Percentiles rank a stretch among this genome's conserved stretches.
phyloP scores from a whole-genome alignment of 2,888 invertebrate genomes.

The Trachelus iudaicus region DNA sequence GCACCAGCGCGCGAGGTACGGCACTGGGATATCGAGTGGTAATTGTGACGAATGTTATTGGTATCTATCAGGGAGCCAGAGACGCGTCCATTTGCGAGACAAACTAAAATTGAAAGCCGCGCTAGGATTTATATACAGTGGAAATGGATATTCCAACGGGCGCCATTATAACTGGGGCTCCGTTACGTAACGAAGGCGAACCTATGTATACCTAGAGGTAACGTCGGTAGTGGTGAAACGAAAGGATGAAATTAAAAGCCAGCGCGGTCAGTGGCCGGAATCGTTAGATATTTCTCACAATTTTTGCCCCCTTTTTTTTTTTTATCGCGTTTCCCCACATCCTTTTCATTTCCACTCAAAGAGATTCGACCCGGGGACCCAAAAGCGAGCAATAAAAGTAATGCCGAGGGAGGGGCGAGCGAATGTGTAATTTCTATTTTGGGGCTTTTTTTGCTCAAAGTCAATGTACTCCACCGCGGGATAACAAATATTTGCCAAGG shows the following conservation, averaged over 20 bases:
- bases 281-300: background rate
- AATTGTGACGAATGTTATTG: background rate
- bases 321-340: background rate
- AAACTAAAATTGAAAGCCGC: conserved; percentile 4
- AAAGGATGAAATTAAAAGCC: background rate
- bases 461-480: background rate
- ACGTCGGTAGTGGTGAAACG: background rate
- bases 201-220: background rate
- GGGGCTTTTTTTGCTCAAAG: background rate
- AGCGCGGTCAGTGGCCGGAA: background rate
- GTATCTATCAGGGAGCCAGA: background rate
- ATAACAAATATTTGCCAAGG: background rate
- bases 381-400: background rate
- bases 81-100: conserved; percentile 1
- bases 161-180: background rate
- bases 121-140: conserved; percentile 2
- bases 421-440: background rate
- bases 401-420: background rate
- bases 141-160: conserved; percentile 1
- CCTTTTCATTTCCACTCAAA: background rate
- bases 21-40: background rate
- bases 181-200: background rate
- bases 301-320: too few relatives aligned
- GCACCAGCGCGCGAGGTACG: background rate
- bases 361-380: background rate